These are phyloP conservation scores for Podargus strigoides DNA, from an alignment of 2,797 vertebrate genomes.

Conservation along the genomic window DNA sequence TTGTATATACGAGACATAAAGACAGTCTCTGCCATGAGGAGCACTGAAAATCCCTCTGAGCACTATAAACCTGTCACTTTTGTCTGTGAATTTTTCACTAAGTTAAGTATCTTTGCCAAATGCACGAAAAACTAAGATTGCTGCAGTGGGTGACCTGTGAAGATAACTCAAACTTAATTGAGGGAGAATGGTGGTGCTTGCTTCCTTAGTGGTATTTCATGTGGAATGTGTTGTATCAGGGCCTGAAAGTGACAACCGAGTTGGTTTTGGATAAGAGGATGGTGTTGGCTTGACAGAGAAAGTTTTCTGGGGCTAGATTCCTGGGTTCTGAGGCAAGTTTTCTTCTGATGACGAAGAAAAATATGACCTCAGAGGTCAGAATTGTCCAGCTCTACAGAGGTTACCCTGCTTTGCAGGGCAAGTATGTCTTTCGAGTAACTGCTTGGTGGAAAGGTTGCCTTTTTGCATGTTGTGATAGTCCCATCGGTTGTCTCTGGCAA, in stretches of 20 bases:
- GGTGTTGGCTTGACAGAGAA: not conserved
- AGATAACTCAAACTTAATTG: not conserved
- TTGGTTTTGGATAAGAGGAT: too few species aligned
- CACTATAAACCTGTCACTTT: not conserved
- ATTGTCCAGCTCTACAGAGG: too few species aligned
- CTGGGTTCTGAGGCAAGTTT: too few species aligned
- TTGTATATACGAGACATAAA: not conserved
- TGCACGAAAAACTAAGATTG: not conserved
- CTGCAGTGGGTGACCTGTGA: not conserved
- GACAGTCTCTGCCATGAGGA: not conserved
- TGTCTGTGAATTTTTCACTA: not conserved
- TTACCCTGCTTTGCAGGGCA: not conserved
- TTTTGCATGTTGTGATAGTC: not conserved
- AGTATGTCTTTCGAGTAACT: not conserved
- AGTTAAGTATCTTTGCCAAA: not conserved
- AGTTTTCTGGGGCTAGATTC: not conserved
- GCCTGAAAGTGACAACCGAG: too few species aligned
- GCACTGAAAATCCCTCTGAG: not conserved
- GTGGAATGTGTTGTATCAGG: not conserved
- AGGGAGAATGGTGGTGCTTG: not conserved
- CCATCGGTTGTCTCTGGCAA: fast-evolving
- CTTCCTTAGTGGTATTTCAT: not conserved
- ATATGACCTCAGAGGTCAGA: not conserved
- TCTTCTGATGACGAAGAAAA: too few species aligned
- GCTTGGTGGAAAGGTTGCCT: not conserved